Evolutionary conservation across 2,113 vertebrate genomes (phyloP), one percentile per base, ranked within the genome.

Genomic region (Stercorarius parasiticus): DNA sequence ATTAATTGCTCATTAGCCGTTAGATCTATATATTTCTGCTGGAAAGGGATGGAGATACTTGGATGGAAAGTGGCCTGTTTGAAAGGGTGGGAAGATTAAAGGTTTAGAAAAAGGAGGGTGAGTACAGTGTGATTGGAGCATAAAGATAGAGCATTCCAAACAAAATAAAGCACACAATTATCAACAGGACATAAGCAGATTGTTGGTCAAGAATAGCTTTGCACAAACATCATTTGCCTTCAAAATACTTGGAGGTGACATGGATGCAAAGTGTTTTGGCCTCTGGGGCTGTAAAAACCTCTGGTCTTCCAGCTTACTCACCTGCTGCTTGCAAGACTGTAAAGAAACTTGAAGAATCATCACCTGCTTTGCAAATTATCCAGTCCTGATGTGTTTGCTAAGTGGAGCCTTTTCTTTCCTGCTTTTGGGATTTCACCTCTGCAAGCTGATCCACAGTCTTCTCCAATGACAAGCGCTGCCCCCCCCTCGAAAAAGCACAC

Each of bases 191-290:
- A 45, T 15, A 34, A 4, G 4, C 1, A 26, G 86, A 38, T 20
- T 0, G 0, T 4, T 47, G 45, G 30, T 55, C 0, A 8, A 73
- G 45, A 84, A 15, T 19, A 72, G 43, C 36, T 90, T 61, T 69
- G 43, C 30, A 49, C 47, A 65, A 72, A 50, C 21, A 32, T 40
- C 36, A 14, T 0, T 36, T 78, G 27, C 43, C 66, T 84, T 70
- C 82, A 22, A 2, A 82, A 29, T 1, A 3, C 43, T 67, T 29
- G 1, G 42, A 50, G 50, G 26, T 49, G 62, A 23, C 22, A 12
- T 1, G 29, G 50, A 21, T 55, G 59, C 18, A 15, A 65, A 61
- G 20, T 10, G 21, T 34, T 42, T 25, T 34, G 58, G 42, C 23
- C 73, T 71, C 15, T 19, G 8, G 36, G 49, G 21, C 49, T 49